Evolutionary conservation across 2,888 invertebrate genomes (phyloP).

Genomic region (Coecobrya sp.): DNA sequence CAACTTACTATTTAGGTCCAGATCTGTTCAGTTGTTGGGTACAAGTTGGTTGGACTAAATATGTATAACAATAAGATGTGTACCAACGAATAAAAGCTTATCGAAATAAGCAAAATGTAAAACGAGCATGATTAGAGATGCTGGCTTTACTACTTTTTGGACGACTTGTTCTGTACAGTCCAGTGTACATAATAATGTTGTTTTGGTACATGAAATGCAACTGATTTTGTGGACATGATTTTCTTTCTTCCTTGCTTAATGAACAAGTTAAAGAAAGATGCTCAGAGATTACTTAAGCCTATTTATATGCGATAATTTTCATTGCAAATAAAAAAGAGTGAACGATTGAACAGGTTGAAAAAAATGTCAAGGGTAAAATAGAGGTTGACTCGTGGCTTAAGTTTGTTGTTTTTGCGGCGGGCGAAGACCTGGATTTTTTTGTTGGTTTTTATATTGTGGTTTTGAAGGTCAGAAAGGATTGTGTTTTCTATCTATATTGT

Average conservation of each 20-base stretch:
- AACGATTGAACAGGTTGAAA: not conserved
- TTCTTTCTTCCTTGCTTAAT: not conserved
- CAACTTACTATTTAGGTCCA: not conserved
- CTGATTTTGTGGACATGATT: too few relatives aligned
- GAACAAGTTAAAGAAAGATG: not conserved
- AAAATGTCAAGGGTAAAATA: slow-evolving; percentile 29
- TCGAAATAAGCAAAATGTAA: not conserved
- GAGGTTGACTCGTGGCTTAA: not conserved
- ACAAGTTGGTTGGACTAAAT: not conserved
- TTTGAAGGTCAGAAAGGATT: not conserved
- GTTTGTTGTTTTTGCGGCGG: not conserved
- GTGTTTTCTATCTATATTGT: not conserved
- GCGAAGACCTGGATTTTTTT: not conserved
- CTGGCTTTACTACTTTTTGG: not conserved
- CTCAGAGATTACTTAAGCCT: not conserved
- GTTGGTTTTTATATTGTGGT: not conserved
- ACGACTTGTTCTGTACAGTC: not conserved
- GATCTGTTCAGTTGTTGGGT: not conserved
- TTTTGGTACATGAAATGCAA: not conserved
- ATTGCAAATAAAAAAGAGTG: not conserved
- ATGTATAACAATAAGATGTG: not conserved
- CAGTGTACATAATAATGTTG: not conserved
- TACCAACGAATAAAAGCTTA: not conserved
- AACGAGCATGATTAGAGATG: not conserved
- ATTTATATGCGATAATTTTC: not conserved